Base-by-base conservation (phyloP, 1,140 invertebrate genomes). In the Musca vetustissima region DNA sequence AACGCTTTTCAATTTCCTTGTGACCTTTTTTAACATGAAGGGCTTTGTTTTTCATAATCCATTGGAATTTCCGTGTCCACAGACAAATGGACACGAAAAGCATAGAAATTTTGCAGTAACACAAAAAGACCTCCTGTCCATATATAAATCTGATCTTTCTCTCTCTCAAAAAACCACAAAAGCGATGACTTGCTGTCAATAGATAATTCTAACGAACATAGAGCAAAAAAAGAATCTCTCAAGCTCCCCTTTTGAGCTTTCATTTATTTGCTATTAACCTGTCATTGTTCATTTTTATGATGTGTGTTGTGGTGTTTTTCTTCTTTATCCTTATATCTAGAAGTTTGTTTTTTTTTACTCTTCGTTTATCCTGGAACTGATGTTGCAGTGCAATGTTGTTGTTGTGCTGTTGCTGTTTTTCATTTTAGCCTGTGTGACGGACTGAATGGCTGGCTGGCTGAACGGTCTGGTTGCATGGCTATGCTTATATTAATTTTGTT, bases 251-350 rank as follows among this genome's bases (percentile, higher is more conserved):
- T 79, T 77, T 79, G 77, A 76, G 75, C 75, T 80, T 80, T 80
- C 78, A 80, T 80, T 80, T 80, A 80, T 80, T 80, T 80, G 78
- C 78, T 80, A 80, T 80, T 80, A 80, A 80, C 78, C 78, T 80
- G 78, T 80, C 78, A 80, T 80, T 80, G 78, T 80, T 80, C 78
- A 80, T 80, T 80, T 80, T 80, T 80, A 79, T 80, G 78, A 75
- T 76, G 73, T 72, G 75, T 72, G 70, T 50, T 66, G 49, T 66
- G 52, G 43, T 57, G 8, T 28, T 48, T 57, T 66, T 43, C n/a
- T 64, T 24, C 11, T 61, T 13, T 61, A n/a, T n/a, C n/a, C n/a
- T n/a, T n/a, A n/a, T n/a, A n/a, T n/a, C n/a, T n/a, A n/a, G n/a
- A n/a, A 19, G n/a, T 61, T 3, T 28, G 3, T 9, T 19, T 9